phyloP scores from a whole-genome alignment of 2,113 vertebrate genomes.

The Saccopteryx bilineata region DNA sequence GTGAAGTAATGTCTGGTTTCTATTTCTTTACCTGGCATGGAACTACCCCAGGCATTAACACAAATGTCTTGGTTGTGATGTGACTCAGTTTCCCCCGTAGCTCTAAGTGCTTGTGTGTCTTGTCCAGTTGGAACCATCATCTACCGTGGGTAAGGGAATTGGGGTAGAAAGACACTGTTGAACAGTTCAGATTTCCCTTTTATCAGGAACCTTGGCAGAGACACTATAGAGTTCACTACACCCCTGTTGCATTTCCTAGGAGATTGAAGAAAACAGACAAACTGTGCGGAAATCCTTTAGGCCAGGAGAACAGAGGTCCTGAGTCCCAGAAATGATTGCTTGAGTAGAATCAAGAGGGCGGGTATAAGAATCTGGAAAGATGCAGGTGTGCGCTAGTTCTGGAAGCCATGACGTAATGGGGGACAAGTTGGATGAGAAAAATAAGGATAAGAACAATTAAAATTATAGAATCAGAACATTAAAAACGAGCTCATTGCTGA shows the following conservation, averaged over 20 bases:
- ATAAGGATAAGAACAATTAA: not conserved
- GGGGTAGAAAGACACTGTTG: not conserved
- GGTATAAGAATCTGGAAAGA: accelerated
- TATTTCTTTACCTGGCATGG: accelerated
- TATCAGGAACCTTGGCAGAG: not conserved
- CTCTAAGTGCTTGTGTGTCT: not conserved
- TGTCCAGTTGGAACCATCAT: not conserved
- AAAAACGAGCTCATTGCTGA: not conserved
- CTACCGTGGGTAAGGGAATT: not conserved
- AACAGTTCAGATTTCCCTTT: not conserved
- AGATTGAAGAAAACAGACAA: not conserved
- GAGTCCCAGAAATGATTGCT: not conserved
- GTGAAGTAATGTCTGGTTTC: not conserved
- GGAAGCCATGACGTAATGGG: not conserved
- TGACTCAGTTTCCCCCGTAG: not conserved
- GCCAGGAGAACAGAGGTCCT: not conserved
- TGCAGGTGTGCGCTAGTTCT: not conserved
- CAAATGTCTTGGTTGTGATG: not conserved
- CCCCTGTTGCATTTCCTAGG: not conserved
- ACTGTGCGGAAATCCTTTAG: not conserved
- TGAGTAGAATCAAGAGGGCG: not conserved
- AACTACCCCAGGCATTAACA: not conserved
- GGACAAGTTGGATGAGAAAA: not conserved
- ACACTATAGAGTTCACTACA: not conserved
- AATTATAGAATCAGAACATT: not conserved